Base-by-base conservation (phyloP, 2,888 invertebrate species). In the Petrophora chlorosata region DNA sequence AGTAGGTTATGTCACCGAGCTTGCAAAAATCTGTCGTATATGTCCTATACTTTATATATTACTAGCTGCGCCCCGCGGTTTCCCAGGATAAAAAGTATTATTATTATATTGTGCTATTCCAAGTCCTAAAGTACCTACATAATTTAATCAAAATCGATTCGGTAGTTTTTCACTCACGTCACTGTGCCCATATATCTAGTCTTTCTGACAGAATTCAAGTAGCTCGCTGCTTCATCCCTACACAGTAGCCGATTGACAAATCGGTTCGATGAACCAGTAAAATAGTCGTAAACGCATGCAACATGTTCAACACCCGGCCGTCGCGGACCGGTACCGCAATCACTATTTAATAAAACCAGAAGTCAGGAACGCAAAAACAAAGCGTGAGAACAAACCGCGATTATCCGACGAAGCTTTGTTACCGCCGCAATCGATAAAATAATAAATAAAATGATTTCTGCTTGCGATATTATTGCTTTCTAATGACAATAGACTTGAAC, bases 361-460 rank as follows among this genome's bases (percentile, higher is more conserved):
- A 43, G 33, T 30, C 29, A 15, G 17, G 28, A 40, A 5, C 9
- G 9, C 10, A 45, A 61, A 56, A 65, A 55, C 61, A 67, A 56
- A 59, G 52, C 62, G 72, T 72, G 72, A 58, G 70, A 73, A 59
- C 43, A 26, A 52, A 28, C 46, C 44, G 45, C 19, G 43, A 54
- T 51, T 61, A 62, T 54, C 34, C 35, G 35, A 43, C 52, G 16
- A 25, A 38, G 34, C 33, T 47, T 39, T 23, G 23, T 42, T 51
- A 53, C 45, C 63, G 53, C 47, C 52, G 49, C 55, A 68, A 41
- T 33, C 14, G 14, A 36, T 29, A 30, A n/a, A n/a, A n/a, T n/a
- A n/a, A n/a, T n/a, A n/a, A n/a, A n/a, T n/a, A n/a, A n/a, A n/a
- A n/a, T 53, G 33, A 47, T 63, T 36, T 44, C 50, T 34, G 38